phyloP scores from a whole-genome alignment of 2,888 invertebrate species.

The Hyles lineata region DNA sequence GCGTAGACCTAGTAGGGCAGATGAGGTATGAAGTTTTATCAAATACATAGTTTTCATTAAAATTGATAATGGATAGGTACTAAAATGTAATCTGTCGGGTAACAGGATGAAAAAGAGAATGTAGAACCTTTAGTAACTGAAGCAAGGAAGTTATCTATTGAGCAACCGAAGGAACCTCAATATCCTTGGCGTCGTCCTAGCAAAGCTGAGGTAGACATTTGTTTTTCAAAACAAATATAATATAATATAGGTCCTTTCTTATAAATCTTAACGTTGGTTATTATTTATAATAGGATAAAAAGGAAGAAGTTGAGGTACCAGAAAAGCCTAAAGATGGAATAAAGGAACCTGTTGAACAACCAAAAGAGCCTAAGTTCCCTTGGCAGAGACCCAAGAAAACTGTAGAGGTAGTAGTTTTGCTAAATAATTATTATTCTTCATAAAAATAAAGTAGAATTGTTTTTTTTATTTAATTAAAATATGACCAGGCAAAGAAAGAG shows the following conservation, averaged over 20 bases:
- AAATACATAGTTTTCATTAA: background rate
- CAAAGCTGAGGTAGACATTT: slow-evolving; percentile 41
- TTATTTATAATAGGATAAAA: slow-evolving; percentile 15
- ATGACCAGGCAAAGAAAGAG: slow-evolving; percentile 41
- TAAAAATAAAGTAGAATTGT: background rate
- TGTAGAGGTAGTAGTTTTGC: slow-evolving; percentile 40
- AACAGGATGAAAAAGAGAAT: slow-evolving; percentile 27
- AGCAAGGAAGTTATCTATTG: slow-evolving; percentile 33
- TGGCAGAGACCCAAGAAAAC: slow-evolving; percentile 40
- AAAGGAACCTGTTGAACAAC: slow-evolving; percentile 35
- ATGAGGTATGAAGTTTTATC: slow-evolving; percentile 49
- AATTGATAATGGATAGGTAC: slow-evolving; percentile 27
- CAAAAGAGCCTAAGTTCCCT: slow-evolving; percentile 32
- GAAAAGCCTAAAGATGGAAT: slow-evolving; percentile 32
- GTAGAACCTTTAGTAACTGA: slow-evolving; percentile 34
- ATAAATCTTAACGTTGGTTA: too few relatives aligned
- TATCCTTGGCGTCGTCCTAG: slow-evolving; percentile 42
- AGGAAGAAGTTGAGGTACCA: slow-evolving; percentile 9
- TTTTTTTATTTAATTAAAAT: slow-evolving; percentile 1
- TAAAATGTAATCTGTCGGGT: background rate
- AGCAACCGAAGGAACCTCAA: slow-evolving; percentile 39
- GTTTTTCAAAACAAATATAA: background rate
- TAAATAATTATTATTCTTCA: background rate
- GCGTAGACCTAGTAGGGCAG: slow-evolving; percentile 52
- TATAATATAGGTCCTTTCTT: background rate